phyloP scores from a whole-genome alignment of 2,888 invertebrate genomes.

The Bombylius major region DNA sequence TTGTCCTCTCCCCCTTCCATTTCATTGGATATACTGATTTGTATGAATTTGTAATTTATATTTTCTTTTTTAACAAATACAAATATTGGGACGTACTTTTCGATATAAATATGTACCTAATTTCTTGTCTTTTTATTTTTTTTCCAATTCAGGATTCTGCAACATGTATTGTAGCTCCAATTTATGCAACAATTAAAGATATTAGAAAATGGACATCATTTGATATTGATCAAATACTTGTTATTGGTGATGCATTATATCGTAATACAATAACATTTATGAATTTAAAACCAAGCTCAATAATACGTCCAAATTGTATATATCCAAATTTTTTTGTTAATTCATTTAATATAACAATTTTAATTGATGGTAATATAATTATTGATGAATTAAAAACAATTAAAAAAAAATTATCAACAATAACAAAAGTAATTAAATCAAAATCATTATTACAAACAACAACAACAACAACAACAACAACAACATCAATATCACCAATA shows the following conservation, averaged over 20 bases:
- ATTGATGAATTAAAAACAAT: conserved; percentile 1
- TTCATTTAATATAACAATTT: conserved; percentile 11
- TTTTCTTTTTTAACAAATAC: no score
- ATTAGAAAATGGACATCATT: conserved; percentile 6
- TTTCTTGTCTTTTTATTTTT: neutral
- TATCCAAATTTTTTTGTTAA: conserved; percentile 15
- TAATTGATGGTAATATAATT: conserved; percentile 9
- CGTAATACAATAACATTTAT: conserved; percentile 8
- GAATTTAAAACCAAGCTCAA: conserved; percentile 10
- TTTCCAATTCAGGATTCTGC: conserved; percentile 13
- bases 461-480: no score
- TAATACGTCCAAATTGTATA: conserved; percentile 15
- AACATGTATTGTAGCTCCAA: conserved; percentile 15
- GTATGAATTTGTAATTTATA: neutral
- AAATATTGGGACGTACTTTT: neutral
- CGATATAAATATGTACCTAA: neutral
- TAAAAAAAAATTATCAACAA: neutral
- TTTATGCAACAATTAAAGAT: conserved; percentile 9
- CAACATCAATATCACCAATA: no score
- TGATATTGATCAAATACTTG: conserved; percentile 13
- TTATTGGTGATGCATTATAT: conserved; percentile 15
- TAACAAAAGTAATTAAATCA: neutral
- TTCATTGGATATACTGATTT: no score
- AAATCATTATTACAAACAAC: neutral
- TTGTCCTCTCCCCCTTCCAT: no score